Evolutionary conservation across 2,113 vertebrate species (phyloP).

Genomic region (Hippocampus barbouri): DNA sequence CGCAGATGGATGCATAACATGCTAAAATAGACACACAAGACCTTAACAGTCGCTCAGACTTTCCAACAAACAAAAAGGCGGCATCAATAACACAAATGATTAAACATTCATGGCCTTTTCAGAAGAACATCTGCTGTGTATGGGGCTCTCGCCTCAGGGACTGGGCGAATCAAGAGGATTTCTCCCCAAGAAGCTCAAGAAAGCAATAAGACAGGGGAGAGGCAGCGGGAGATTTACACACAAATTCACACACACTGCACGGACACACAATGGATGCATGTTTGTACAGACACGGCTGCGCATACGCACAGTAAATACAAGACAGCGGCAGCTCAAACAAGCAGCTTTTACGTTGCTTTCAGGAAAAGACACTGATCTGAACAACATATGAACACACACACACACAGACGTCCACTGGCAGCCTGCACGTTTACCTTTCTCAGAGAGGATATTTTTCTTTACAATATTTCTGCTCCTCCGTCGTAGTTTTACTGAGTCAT

Average conservation of each 20-base stretch:
- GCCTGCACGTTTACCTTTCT: slow-evolving; percentile 1
- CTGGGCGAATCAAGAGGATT: slow-evolving; percentile 74
- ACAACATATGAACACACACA: slow-evolving; percentile 24
- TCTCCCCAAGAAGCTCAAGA: slow-evolving; percentile 69
- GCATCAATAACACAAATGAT: slow-evolving; percentile 86
- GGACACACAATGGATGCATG: slow-evolving; percentile 29
- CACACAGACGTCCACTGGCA: not conserved
- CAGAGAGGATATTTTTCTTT: not conserved
- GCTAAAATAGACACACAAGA: slow-evolving; percentile 51
- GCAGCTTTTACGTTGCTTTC: slow-evolving; percentile 18
- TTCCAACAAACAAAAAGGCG: slow-evolving; percentile 70
- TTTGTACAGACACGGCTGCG: slow-evolving; percentile 27
- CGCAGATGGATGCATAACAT: slow-evolving; percentile 35
- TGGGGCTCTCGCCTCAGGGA: slow-evolving; percentile 74
- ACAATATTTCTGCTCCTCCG: slow-evolving; percentile 1
- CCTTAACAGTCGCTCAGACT: slow-evolving; percentile 56
- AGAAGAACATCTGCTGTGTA: slow-evolving; percentile 76
- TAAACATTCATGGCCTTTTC: slow-evolving; percentile 83
- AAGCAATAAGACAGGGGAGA: slow-evolving; percentile 68
- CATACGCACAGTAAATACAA: slow-evolving; percentile 30
- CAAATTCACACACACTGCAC: slow-evolving; percentile 27
- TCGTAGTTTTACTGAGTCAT: not conserved
- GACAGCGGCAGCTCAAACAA: slow-evolving; percentile 22
- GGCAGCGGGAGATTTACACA: slow-evolving; percentile 47
- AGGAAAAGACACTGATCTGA: slow-evolving; percentile 24